Percentiles rank a stretch among this genome's conserved stretches.
Conservation (phyloP, 2,888 invertebrate species). For the Lasioglossum oenotherae region DNA sequence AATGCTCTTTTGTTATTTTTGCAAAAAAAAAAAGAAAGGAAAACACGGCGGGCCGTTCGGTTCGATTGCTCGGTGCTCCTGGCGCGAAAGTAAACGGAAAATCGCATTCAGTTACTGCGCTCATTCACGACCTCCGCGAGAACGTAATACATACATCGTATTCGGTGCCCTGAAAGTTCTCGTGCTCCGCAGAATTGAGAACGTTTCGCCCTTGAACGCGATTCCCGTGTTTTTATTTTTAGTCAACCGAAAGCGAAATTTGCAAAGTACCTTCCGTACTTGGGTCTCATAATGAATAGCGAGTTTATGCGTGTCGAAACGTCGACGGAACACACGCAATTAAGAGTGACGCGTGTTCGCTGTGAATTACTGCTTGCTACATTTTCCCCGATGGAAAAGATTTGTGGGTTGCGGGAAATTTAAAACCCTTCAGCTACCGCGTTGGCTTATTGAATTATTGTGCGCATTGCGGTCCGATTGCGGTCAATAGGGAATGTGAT, state of each 20-base stretch:
- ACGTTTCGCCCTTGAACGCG: background rate
- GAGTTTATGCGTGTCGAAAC: background rate
- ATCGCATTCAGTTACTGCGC: background rate
- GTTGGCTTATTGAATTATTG: conserved; percentile 49
- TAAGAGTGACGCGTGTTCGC: conserved; percentile 7
- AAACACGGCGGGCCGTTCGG: background rate
- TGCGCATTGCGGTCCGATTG: conserved; percentile 23
- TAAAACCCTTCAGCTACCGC: conserved; percentile 27
- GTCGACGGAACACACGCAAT: background rate
- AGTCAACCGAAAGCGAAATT: background rate
- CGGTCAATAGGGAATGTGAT: conserved; percentile 42
- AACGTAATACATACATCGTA: background rate
- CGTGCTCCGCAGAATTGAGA: background rate
- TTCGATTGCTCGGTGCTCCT: background rate
- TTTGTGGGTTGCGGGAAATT: conserved; percentile 40
- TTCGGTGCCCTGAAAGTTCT: background rate
- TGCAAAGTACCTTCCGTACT: background rate
- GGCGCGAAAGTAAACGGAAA: background rate
- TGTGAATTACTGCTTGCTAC: conserved; percentile 35
- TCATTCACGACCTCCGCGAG: background rate
- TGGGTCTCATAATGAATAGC: background rate
- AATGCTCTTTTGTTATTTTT: background rate
- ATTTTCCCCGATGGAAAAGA: conserved; percentile 41
- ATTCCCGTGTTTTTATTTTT: background rate
- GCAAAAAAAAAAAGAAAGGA: background rate